Base-by-base conservation (phyloP, 2,113 vertebrate genomes). In the Cyprinodon tularosa region DNA sequence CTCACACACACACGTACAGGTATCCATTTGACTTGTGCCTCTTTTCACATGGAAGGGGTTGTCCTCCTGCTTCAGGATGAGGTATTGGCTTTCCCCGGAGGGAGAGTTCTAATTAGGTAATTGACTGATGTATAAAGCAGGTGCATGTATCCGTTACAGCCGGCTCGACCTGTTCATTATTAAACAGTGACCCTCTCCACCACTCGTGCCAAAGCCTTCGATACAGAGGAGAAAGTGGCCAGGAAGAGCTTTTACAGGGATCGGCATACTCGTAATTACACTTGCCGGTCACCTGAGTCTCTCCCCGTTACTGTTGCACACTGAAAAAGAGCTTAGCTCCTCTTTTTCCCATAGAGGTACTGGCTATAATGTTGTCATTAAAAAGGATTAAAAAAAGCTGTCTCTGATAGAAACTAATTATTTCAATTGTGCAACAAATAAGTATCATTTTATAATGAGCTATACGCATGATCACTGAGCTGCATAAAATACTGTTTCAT, bases 31-130 rank as follows among this genome's bases (percentile, higher is more conserved):
- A 91, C 85, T 89, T 61, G 69, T 42, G 29, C 84, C 85, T 87
- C 89, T 76, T 88, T 93, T 92, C 91, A 91, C 93, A 93, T 89
- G 86, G 86, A 91, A 89, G 68, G 85, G 84, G 83, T 84, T 85
- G 91, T 82, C 86, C 87, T 86, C 72, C 71, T 69, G 73, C 83
- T 85, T 77, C 81, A 82, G 86, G 78, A 84, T 78, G 68, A 87
- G 83, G 92, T 93, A 94, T 94, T 93, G 88, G 82, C 92, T 94
- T 94, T 91, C 94, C 89, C 93, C 93, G 86, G 89, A 89, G 93
- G 93, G 94, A 94, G 82, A 79, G 74, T 87, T 93, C 91, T 94
- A 95, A 95, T 95, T 94, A 95, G 93, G 93, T 94, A 94, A 95
- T 94, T 95, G 94, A 95, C 92, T 92, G 93, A 93, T 86, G 91